Conservation (phyloP, 2,888 invertebrate genomes). For the Seira ritae region DNA sequence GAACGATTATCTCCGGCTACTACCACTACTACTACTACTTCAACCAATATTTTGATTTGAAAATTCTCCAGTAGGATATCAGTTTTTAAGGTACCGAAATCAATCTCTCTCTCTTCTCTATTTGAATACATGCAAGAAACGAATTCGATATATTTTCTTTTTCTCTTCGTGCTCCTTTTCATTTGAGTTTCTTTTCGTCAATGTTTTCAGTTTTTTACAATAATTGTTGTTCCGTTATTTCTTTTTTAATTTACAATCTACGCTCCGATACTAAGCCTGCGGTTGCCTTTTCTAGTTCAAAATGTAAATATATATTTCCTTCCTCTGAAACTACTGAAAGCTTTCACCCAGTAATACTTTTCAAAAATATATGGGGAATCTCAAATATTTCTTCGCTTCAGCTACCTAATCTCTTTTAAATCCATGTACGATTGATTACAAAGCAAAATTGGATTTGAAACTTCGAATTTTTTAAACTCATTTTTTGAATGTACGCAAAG, state of each 20-base stretch:
- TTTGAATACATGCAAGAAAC: slow-evolving; percentile 43
- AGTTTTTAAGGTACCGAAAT: slow-evolving; percentile 65
- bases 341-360: slow-evolving; percentile 1
- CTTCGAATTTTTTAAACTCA: neutral
- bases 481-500: slow-evolving; percentile 1
- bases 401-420: too few relatives aligned
- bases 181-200: slow-evolving; percentile 48
- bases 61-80: slow-evolving; percentile 66
- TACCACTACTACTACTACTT: slow-evolving; percentile 57
- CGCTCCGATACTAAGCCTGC: slow-evolving; percentile 72
- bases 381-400: neutral
- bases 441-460: too few relatives aligned
- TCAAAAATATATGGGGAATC: slow-evolving; percentile 10
- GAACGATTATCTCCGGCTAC: slow-evolving; percentile 55
- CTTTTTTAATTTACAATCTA: slow-evolving; percentile 60
- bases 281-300: slow-evolving; percentile 50
- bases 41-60: slow-evolving; percentile 66
- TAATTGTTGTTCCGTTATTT: slow-evolving; percentile 54
- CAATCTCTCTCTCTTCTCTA: slow-evolving; percentile 57
- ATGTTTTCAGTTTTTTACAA: slow-evolving; percentile 46
- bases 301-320: slow-evolving; percentile 21
- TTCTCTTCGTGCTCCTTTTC: slow-evolving; percentile 66
- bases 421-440: too few relatives aligned
- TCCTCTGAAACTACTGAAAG: slow-evolving; percentile 22
- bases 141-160: slow-evolving; percentile 6